Conservation (phyloP, 2,113 vertebrate species). For the Formicarius rufipectus region DNA sequence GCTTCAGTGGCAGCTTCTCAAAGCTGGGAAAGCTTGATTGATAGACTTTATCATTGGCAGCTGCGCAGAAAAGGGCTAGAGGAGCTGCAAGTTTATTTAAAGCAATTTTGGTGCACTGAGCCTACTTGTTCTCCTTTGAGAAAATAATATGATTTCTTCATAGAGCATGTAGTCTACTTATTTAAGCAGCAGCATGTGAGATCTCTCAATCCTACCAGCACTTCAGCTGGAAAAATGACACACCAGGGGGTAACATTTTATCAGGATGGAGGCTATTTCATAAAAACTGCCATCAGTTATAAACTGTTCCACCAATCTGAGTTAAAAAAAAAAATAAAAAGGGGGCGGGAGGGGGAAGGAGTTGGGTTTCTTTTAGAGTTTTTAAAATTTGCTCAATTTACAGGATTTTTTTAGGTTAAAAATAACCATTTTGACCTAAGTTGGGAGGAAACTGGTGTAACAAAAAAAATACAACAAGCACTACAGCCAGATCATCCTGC, state of each 20-base stretch:
- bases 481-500: not conserved
- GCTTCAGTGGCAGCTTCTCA: slow-evolving; percentile 37
- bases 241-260: slow-evolving; percentile 72
- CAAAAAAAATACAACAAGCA: not conserved
- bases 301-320: slow-evolving; percentile 44
- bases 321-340: not conserved
- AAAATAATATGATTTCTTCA: slow-evolving; percentile 74
- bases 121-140: slow-evolving; percentile 74
- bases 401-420: not conserved
- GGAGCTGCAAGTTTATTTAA: slow-evolving; percentile 75
- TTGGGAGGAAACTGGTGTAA: not conserved
- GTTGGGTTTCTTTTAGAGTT: not conserved
- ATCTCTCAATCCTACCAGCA: slow-evolving; percentile 71
- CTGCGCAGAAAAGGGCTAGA: slow-evolving; percentile 49
- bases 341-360: accelerated
- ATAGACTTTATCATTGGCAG: slow-evolving; percentile 70
- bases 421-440: slow-evolving; percentile 9
- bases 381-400: not conserved
- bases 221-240: slow-evolving; percentile 64
- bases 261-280: slow-evolving; percentile 69
- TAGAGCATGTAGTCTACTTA: slow-evolving; percentile 72
- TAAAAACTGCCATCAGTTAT: slow-evolving; percentile 67
- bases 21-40: slow-evolving; percentile 68
- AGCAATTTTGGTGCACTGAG: slow-evolving; percentile 65
- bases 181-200: slow-evolving; percentile 70